Evolutionary conservation across 1,140 invertebrate genomes (phyloP), one percentile per base, ranked within the genome.

Genomic region (Drosophila baimaii): DNA sequence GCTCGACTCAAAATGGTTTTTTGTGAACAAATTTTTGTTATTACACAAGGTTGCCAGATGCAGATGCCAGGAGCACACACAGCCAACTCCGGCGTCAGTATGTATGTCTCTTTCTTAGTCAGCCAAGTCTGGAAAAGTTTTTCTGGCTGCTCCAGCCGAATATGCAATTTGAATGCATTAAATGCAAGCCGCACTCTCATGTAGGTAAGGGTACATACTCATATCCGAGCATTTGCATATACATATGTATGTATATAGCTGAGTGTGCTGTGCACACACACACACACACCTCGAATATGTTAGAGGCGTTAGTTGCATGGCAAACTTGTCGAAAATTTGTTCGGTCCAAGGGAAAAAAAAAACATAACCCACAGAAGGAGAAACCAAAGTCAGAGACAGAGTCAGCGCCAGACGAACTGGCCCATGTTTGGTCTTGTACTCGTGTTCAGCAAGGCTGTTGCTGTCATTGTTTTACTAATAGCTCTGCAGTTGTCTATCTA

Each of bases 381-480:
- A 71, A 29, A 71, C 68, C 65, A 39, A 71, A 71, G 68, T 66
- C 72, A 46, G 43, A 59, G 33, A 64, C 56, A 65, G 56, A 73
- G 68, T 61, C 41, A 56, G 55, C 51, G 72, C 71, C 59, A 81
- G 78, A 81, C 79, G 73, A 77, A 57, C 71, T 83, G 72, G 77
- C 66, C 62, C 81, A 73, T 84, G 81, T 85, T 80, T 73, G 77
- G 81, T 62, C 56, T 73, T 73, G 69, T 73, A 61, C 55, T 77
- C 81, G 49, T 84, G 81, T 84, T 73, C 77, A 80, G 81, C 81
- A 84, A 84, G 81, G 72, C 81, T 84, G 81, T 84, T 84, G 81
- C 77, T 84, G 81, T 84, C 81, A 84, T 84, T 84, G 81, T 84
- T 80, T 84, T 84, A 84, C 81, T 84, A 84, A 84, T 84, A 84